These are phyloP conservation scores for Idris sp. DNA, from an alignment of 1,140 invertebrate species.

Conservation along the genomic window DNA sequence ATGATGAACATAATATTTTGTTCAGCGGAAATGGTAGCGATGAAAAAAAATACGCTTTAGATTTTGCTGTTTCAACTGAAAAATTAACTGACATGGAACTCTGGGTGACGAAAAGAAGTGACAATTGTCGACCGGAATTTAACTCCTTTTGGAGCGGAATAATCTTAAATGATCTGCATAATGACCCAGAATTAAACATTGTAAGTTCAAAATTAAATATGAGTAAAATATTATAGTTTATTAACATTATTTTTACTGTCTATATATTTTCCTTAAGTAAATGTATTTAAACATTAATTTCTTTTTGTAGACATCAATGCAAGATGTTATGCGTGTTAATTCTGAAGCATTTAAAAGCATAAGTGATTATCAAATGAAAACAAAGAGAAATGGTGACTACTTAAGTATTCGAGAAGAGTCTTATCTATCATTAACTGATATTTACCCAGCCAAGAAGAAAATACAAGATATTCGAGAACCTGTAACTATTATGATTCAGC, in stretches of 20 bases:
- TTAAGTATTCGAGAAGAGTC: constrained; percentile 5
- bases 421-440: neutral
- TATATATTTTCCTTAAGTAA: too few relatives aligned
- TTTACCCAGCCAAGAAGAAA: neutral
- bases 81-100: neutral
- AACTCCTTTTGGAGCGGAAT: constrained; percentile 15
- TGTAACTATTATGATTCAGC: too few relatives aligned
- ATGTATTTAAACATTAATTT: neutral
- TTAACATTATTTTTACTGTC: too few relatives aligned
- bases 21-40: too few relatives aligned
- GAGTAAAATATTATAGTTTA: neutral
- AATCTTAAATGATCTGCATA: constrained; percentile 3
- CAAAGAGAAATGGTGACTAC: neutral
- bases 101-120: neutral
- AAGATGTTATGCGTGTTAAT: constrained; percentile 2
- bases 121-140: neutral
- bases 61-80: constrained; percentile 1
- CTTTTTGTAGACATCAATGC: neutral
- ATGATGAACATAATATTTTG: too few relatives aligned
- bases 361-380: neutral
- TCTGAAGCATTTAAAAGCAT: neutral
- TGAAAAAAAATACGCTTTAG: neutral
- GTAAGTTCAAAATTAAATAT: neutral
- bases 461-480: neutral
- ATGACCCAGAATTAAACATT: neutral